Conservation (phyloP, 2,797 vertebrate species). For the Amblyraja radiata region DNA sequence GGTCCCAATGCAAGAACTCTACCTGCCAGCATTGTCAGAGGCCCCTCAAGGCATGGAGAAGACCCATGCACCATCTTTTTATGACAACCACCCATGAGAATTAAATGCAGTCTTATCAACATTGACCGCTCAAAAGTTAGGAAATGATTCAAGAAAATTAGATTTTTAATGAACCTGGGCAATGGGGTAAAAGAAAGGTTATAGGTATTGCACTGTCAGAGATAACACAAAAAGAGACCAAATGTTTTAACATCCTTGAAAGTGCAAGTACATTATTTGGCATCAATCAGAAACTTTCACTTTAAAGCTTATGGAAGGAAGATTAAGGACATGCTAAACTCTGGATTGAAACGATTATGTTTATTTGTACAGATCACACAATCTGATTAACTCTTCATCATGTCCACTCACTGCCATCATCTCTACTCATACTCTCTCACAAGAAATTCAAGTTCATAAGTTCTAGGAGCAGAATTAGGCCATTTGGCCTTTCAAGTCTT, state of each 20-base stretch:
- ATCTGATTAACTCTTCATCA: neutral
- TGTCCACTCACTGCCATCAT: neutral
- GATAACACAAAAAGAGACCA: neutral
- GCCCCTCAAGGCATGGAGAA: neutral
- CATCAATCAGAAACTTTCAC: neutral
- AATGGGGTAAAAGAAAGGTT: neutral
- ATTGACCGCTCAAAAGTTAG: neutral
- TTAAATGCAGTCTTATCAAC: neutral
- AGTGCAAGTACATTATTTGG: neutral
- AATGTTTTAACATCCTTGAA: neutral
- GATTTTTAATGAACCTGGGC: neutral
- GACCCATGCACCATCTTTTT: neutral
- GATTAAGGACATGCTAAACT: neutral
- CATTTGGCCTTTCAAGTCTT: no score
- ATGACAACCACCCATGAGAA: neutral
- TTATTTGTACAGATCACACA: neutral
- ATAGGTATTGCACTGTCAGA: neutral
- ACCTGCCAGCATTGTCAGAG: neutral
- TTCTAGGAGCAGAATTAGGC: no score
- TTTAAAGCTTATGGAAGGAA: neutral
- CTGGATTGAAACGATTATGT: neutral
- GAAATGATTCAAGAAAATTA: neutral
- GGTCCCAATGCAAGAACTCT: neutral
- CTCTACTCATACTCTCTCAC: neutral
- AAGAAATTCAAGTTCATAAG: no score